Evolutionary conservation across 2,797 vertebrate species (phyloP), one percentile per base, ranked within the genome.

Genomic region (Chanos chanos): DNA sequence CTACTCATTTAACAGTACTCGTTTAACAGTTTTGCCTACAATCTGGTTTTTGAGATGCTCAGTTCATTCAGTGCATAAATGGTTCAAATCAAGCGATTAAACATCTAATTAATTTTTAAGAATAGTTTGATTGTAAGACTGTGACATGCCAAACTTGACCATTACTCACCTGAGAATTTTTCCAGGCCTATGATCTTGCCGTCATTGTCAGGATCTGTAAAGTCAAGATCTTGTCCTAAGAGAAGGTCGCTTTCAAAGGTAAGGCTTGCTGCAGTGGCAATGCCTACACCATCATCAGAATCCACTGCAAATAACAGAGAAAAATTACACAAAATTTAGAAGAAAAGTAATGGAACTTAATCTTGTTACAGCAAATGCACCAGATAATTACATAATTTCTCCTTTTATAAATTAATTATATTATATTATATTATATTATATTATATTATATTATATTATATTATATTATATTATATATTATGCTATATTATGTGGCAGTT

Each of bases 201-300:
- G 65, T 87, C 86, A 83, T 84, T 85, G 79, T 87, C 85, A 45
- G 84, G 74, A 80, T 88, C 90, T 56, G 77, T 88, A 80, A 92
- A 92, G 69, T 91, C 89, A 75, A 93, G 86, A 68, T 92, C 89
- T 79, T 91, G 89, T 81, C 86, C 91, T 51, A 93, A 86, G 68
- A 93, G 90, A 74, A 93, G 87, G 76, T 94, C 87, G 18, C 90
- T 87, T 77, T 94, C 90, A 83, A 94, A 83, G 40, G 83, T 85
- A 76, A 91, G 85, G 77, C 80, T 87, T 81, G 87, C 89, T 15
- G 90, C 82, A 77, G 86, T 83, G 79, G 90, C 85, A 63, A 86
- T 54, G 62, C 73, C 87, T 78, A 93, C 77, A 75, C 85, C 87
- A 85, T 93, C 92, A 72, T 92, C 90, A 76, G 92, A 87, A 77